Percentiles rank a stretch among this genome's conserved stretches.
Conservation (phyloP, 2,113 vertebrate species). For the Thunnus thynnus region DNA sequence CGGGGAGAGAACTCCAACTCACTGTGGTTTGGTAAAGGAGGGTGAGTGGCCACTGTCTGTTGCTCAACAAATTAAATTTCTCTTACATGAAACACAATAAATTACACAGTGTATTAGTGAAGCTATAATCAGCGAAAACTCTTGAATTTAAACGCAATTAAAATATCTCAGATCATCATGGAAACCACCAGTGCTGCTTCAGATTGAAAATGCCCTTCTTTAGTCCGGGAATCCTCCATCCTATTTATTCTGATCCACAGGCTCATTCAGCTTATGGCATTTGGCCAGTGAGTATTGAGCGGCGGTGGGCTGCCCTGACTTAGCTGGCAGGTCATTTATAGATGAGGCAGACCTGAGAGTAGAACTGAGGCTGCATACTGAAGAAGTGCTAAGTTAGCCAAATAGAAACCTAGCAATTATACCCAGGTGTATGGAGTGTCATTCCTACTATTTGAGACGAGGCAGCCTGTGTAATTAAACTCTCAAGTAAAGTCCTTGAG, state of each 20-base stretch:
- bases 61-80: conserved; percentile 1
- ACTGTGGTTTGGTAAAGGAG: conserved; percentile 96
- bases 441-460: conserved; percentile 33
- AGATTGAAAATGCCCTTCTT: conserved; percentile 43
- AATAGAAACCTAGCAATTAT: conserved; percentile 51
- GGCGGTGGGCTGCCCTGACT: conserved; percentile 58
- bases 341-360: conserved; percentile 56
- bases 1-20: conserved; percentile 94
- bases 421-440: conserved; percentile 33
- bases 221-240: conserved; percentile 50
- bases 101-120: conserved; percentile 1
- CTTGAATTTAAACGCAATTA: not conserved
- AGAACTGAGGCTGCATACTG: conserved; percentile 55
- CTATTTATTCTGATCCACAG: conserved; percentile 50
- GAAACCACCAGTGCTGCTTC: conserved; percentile 13
- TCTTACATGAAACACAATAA: not conserved
- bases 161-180: not conserved
- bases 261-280: conserved; percentile 59
- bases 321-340: conserved; percentile 67
- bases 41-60: conserved; percentile 85
- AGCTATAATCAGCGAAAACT: conserved; percentile 13
- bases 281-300: conserved; percentile 67
- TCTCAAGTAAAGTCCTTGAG: conserved; percentile 37
- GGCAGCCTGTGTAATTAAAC: conserved; percentile 44
- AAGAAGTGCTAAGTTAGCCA: conserved; percentile 49